phyloP scores from a whole-genome alignment of 2,113 vertebrate genomes.

The Theropithecus gelada region DNA sequence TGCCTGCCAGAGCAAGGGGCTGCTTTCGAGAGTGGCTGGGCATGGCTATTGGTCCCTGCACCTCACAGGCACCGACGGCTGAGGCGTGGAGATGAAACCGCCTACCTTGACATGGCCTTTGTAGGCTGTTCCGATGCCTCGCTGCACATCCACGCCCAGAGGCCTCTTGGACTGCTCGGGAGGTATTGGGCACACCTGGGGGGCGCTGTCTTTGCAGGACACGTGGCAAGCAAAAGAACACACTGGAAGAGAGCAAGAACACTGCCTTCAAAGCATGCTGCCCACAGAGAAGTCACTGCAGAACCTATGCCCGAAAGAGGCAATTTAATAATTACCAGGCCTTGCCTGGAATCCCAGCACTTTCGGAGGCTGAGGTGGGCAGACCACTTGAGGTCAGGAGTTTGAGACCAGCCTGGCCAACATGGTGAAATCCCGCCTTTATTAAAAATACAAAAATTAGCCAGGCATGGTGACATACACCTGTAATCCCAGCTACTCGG shows the following conservation, averaged over 20 bases:
- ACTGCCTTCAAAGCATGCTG: accelerated
- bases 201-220: conserved; percentile 95
- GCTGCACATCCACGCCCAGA: conserved; percentile 96
- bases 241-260: conserved; percentile 83
- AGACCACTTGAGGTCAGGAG: no score
- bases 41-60: accelerated
- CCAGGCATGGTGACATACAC: no score
- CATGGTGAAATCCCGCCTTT: no score
- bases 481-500: no score
- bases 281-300: neutral
- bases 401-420: no score
- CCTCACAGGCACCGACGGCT: accelerated
- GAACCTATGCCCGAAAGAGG: neutral
- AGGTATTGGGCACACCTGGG: conserved; percentile 96
- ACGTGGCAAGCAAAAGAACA: conserved; percentile 97
- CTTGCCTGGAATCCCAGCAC: no score
- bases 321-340: accelerated
- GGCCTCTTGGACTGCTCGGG: conserved; percentile 96
- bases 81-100: neutral
- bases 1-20: no score
- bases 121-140: conserved; percentile 97
- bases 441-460: no score
- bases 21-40: accelerated
- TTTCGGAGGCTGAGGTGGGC: no score
- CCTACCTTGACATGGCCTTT: conserved; percentile 97